Base-by-base conservation (phyloP, 2,797 vertebrate species). In the Thamnophis elegans region DNA sequence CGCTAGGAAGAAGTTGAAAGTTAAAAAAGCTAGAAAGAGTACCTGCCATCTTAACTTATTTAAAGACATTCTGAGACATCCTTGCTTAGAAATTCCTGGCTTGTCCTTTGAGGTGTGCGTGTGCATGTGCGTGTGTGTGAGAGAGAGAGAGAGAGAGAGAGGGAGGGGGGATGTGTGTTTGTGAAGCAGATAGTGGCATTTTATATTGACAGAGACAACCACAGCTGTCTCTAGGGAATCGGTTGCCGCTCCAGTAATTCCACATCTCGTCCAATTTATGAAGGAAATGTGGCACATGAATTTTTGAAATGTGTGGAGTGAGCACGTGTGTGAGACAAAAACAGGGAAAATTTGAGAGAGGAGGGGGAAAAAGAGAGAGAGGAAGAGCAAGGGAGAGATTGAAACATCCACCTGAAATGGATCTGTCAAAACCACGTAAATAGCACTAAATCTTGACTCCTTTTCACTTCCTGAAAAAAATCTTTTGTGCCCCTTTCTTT, bases 271-370 rank as follows among this genome's bases (percentile, higher is more conserved):
- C 87, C 92, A 96, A 95, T 97, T 96, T 97, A 92, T 92, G 93
- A 97, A 96, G 94, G 93, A 94, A 95, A 95, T 91, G 90, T 94
- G 95, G 95, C 89, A 92, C 96, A 93, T 95, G 94, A 96, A 96
- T 92, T 96, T 97, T 96, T 95, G 53, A 93, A 94, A 59, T 85
- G 5, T 53, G 47, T 5, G 0, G 28, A 36, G 22, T 26, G n/a
- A 36, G 51, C 11, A 14, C 1, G 22, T 55, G n/a, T 36, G 20
- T 22, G 78, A 20, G 26, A 22, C 36, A 51, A 9, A 18, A 42
- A 60, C 25, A 88, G 59, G 10, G 78, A 89, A n/a, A 9, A 9
- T 18, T 20, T 42, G 42, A 42, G 60, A 13, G 95, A 95, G 18
- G 1, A 55, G 22, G 89, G n/a, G 12, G 12, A 0, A 4, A 36